Evolutionary conservation across 2,797 vertebrate genomes (phyloP).

Genomic region (Hippocampus kuda): DNA sequence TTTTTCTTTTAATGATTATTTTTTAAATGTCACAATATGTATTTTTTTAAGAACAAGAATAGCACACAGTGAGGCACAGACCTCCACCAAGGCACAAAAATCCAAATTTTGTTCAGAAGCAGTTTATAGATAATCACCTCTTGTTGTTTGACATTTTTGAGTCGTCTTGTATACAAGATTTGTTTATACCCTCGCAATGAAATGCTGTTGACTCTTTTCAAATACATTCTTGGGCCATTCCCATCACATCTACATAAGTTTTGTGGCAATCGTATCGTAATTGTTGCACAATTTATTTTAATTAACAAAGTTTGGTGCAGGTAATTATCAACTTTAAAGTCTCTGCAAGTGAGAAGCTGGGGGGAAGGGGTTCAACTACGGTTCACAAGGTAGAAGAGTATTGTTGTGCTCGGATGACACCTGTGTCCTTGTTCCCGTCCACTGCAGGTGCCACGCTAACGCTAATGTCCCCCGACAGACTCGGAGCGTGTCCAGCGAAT

Average conservation of each 20-base stretch:
- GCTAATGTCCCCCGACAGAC: slow-evolving; percentile 79
- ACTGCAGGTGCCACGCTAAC: slow-evolving; percentile 79
- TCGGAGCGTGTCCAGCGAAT: slow-evolving; percentile 72
- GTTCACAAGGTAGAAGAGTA: slow-evolving; percentile 44
- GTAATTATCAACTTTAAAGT: slow-evolving; percentile 37
- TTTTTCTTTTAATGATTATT: too few species aligned
- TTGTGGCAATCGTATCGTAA: neutral
- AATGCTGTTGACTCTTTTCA: neutral
- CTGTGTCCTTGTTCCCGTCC: slow-evolving; percentile 74
- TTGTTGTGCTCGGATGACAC: slow-evolving; percentile 67
- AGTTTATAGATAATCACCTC: too few species aligned
- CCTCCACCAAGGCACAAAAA: too few species aligned
- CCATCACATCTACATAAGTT: too few species aligned
- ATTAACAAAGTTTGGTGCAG: neutral
- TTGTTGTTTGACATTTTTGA: too few species aligned
- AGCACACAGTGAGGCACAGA: too few species aligned
- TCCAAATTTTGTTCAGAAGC: too few species aligned
- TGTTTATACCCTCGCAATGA: neutral
- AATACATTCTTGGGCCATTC: neutral
- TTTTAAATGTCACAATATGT: too few species aligned
- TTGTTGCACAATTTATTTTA: neutral
- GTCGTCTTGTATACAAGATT: too few species aligned
- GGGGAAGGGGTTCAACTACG: slow-evolving; percentile 10
- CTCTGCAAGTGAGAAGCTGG: slow-evolving; percentile 11
- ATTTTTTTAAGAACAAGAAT: too few species aligned